Evolutionary conservation across 2,888 invertebrate species (phyloP).

Genomic region (Synanthedon formicaeformis): DNA sequence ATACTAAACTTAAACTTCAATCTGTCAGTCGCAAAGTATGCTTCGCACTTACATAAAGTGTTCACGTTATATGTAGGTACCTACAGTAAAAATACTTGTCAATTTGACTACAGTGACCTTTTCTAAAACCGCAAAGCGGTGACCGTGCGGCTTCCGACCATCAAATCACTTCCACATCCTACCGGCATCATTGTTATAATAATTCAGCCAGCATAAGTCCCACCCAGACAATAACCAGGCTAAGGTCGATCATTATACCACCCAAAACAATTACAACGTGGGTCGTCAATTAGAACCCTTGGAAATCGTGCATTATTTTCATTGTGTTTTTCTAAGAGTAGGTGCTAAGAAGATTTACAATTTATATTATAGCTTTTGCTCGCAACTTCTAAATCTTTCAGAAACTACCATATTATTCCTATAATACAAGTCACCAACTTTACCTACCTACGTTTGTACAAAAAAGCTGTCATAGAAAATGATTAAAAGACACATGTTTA

Average conservation of each 20-base stretch:
- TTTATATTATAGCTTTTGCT: too few species aligned
- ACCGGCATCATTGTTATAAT: constrained; percentile 4
- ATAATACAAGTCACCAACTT: too few species aligned
- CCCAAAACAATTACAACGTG: constrained; percentile 52
- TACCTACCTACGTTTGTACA: too few species aligned
- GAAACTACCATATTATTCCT: too few species aligned
- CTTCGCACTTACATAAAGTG: too few species aligned
- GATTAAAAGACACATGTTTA: too few species aligned
- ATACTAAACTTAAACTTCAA: too few species aligned
- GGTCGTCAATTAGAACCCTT: constrained; percentile 43
- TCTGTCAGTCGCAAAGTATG: too few species aligned
- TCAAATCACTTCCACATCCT: constrained; percentile 8
- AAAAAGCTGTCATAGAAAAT: too few species aligned
- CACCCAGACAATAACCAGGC: constrained; percentile 26
- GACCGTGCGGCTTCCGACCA: constrained; percentile 9
- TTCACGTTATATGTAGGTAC: constrained; percentile 1
- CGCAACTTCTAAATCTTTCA: too few species aligned
- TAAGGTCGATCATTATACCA: constrained; percentile 51
- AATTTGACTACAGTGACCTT: constrained; percentile 7
- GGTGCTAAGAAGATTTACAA: background rate
- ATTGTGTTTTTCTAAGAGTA: background rate
- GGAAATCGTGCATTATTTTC: constrained; percentile 16
- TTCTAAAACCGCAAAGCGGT: constrained; percentile 6
- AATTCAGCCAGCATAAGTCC: constrained; percentile 7
- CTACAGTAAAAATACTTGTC: constrained; percentile 4